These are phyloP conservation scores for Euclidia mi DNA, from an alignment of 2,888 invertebrate genomes.

Conservation along the genomic window DNA sequence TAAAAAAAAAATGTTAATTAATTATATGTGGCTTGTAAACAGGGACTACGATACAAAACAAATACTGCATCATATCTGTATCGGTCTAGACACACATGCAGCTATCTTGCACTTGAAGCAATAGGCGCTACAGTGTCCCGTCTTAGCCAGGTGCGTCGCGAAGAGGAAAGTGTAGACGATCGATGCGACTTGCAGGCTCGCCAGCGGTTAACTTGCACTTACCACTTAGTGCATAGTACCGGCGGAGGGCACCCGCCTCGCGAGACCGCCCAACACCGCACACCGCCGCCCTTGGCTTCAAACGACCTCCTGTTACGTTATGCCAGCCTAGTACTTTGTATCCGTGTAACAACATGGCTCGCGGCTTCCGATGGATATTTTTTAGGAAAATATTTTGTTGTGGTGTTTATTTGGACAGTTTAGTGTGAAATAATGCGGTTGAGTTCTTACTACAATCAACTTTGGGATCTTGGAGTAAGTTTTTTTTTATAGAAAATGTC, in stretches of 20 bases:
- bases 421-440: conserved; percentile 54
- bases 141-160: conserved; percentile 51
- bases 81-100: not conserved
- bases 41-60: no score
- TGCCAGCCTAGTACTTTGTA: conserved; percentile 62
- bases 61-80: not conserved
- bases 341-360: conserved; percentile 28
- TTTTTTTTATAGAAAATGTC: conserved; percentile 2
- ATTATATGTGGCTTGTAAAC: no score
- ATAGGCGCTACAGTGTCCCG: conserved; percentile 37
- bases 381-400: conserved; percentile 6
- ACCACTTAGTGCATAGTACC: conserved; percentile 81
- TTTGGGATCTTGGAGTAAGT: conserved; percentile 75
- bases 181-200: conserved; percentile 72
- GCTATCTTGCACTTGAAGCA: conserved; percentile 11
- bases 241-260: conserved; percentile 74
- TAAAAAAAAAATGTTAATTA: no score
- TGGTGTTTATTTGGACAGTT: conserved; percentile 25
- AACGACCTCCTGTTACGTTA: conserved; percentile 51
- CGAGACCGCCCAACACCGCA: conserved; percentile 56
- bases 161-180: conserved; percentile 77
- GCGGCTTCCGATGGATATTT: conserved; percentile 28
- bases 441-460: conserved; percentile 67
- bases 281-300: conserved; percentile 54
- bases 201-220: conserved; percentile 75